Percentiles rank a stretch among this genome's conserved stretches.
phyloP scores from a whole-genome alignment of 2,113 vertebrate genomes.

The Gopherus flavomarginatus region DNA sequence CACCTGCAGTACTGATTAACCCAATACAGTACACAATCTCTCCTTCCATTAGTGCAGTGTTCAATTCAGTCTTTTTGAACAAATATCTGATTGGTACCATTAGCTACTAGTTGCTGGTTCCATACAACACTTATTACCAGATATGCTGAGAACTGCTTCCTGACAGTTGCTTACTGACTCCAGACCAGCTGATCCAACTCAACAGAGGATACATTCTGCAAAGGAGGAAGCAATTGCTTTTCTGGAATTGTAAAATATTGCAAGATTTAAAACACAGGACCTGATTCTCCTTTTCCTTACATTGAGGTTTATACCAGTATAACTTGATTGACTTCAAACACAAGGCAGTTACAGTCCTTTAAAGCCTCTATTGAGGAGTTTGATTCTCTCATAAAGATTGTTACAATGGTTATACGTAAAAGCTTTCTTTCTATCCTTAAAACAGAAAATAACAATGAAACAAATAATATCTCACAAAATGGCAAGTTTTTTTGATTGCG shows the following conservation, averaged over 20 bases:
- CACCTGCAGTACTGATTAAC: slow-evolving; percentile 15
- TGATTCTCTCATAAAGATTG: not conserved
- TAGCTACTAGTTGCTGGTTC: not conserved
- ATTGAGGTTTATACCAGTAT: not conserved
- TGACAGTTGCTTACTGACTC: slow-evolving; percentile 30
- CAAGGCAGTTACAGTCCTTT: not conserved
- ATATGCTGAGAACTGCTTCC: not conserved
- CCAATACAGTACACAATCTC: not conserved
- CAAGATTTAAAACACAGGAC: not conserved
- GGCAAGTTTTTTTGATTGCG: not conserved
- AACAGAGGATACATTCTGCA: slow-evolving; percentile 8
- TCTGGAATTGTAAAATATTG: slow-evolving; percentile 30
- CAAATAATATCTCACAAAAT: not conserved
- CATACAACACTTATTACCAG: slow-evolving; percentile 20
- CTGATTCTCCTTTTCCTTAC: not conserved
- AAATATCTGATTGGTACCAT: not conserved
- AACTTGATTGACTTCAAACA: not conserved
- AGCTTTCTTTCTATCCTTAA: not conserved
- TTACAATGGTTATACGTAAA: not conserved
- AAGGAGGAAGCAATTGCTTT: slow-evolving; percentile 27
- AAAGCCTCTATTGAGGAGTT: not conserved
- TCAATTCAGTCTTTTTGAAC: not conserved
- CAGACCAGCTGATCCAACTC: slow-evolving; percentile 4
- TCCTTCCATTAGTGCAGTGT: not conserved
- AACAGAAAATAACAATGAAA: not conserved